Evolutionary conservation across 2,113 vertebrate genomes (phyloP), one percentile per base, ranked within the genome.

Genomic region (Anseranas semipalmata): DNA sequence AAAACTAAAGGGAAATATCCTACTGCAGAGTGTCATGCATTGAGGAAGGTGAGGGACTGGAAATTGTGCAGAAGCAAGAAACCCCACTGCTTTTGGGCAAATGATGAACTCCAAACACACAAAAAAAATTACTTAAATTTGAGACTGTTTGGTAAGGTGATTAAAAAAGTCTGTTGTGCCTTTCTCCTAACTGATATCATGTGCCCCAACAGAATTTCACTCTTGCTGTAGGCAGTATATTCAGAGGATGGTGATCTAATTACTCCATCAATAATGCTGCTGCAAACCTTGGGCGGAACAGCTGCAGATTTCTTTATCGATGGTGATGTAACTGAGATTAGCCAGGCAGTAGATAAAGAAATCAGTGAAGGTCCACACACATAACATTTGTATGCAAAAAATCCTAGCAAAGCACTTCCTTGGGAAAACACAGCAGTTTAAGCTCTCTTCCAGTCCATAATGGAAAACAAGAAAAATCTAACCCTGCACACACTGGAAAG

Each of bases 41-140:
- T 56, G 59, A 74, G 37, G 55, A 83, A 87, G 58, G 50, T 66
- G 72, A 65, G 32, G 19, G 28, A 81, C 70, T 86, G 89, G 92
- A 95, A 96, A 93, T 5, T 70, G 73, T 39, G 76, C 93, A 91
- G 80, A 46, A 90, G 60, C 35, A 81, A 89, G 81, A 76, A 82
- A 91, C 50, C 53, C 74, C 0, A 0, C 84, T 92, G 89, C 35
- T 95, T 53, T 45, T 45, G 53, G 86, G 84, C 50, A 68, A 72
- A 90, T 1, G 2, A 60, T 37, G 39, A 82, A 52, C 86, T 79
- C 48, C 18, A 79, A 66, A 85, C 21, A 87, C 2, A 19, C 89
- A 75, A 35, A 24, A 79, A 72, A 62, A 22, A 70, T 70, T 87
- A 89, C 66, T 75, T 78, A 18, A 72, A 79, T 92, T 72, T 65